These are phyloP conservation scores for Sclerurus mexicanus DNA, from an alignment of 2,113 vertebrate genomes.

Conservation along the genomic window DNA sequence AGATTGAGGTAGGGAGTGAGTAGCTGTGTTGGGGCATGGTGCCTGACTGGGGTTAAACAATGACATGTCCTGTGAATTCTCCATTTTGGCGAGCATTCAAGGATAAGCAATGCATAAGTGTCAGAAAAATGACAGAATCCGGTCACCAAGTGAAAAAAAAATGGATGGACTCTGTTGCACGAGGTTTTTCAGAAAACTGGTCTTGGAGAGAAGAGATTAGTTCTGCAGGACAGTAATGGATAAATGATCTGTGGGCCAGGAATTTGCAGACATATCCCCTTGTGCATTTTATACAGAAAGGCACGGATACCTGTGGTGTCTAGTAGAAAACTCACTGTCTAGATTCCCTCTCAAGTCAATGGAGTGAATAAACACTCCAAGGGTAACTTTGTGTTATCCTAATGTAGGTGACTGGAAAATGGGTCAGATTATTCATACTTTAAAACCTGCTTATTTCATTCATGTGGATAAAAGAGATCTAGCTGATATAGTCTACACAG, in stretches of 20 bases:
- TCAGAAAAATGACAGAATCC: not conserved
- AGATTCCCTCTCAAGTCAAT: not conserved
- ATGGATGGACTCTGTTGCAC: not conserved
- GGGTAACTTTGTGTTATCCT: not conserved
- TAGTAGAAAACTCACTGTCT: not conserved
- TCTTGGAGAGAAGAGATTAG: not conserved
- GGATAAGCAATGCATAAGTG: not conserved
- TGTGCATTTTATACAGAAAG: not conserved
- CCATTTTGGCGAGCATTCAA: not conserved
- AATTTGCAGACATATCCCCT: not conserved
- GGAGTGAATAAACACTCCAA: not conserved
- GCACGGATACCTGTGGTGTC: not conserved
- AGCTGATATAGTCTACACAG: not conserved
- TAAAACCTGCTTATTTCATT: not conserved
- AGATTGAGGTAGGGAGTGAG: not conserved
- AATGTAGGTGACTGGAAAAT: not conserved
- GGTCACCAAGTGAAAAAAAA: not conserved
- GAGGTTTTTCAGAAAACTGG: not conserved
- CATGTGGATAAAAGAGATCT: not conserved
- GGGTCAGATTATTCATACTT: slow-evolving; percentile 25
- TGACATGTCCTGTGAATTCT: not conserved
- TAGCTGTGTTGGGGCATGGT: rapidly evolving
- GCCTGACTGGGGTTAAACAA: not conserved
- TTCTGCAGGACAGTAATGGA: not conserved
- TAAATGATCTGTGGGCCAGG: not conserved